Percentiles rank a stretch among this genome's conserved stretches.
These are phyloP conservation scores for Erebia aethiops DNA, from an alignment of 2,888 invertebrate genomes.

Conservation along the genomic window DNA sequence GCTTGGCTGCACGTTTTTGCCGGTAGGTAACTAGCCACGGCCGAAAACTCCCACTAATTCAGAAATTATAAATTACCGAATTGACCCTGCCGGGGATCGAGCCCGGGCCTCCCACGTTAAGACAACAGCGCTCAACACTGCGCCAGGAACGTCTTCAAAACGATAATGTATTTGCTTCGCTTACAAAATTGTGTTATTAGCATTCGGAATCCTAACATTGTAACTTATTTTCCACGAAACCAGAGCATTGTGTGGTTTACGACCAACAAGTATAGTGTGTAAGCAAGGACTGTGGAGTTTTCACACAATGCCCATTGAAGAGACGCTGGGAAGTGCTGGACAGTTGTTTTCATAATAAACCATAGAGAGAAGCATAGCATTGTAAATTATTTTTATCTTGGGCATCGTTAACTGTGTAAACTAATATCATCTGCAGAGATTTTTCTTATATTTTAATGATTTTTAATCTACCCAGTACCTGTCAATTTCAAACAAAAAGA, in stretches of 20 bases:
- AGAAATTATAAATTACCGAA: no score
- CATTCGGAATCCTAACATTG: slow-evolving; percentile 8
- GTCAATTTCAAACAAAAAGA: no score
- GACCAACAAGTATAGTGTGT: slow-evolving; percentile 1
- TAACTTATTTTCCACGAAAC: background rate
- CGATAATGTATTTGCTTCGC: background rate
- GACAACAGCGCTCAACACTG: no score
- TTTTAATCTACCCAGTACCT: no score
- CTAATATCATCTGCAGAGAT: background rate
- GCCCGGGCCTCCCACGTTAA: no score
- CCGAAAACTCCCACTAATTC: no score
- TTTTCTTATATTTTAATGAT: no score
- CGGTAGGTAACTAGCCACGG: no score
- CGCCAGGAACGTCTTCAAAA: background rate
- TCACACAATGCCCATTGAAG: slow-evolving; percentile 5
- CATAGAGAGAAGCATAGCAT: background rate
- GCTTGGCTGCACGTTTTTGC: no score
- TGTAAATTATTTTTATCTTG: background rate
- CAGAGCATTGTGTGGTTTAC: slow-evolving; percentile 13
- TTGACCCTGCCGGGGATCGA: no score
- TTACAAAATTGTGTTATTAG: slow-evolving; percentile 8
- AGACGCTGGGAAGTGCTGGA: background rate
- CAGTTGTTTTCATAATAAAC: slow-evolving; percentile 10
- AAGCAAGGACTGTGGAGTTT: no score
- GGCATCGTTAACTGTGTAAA: background rate